Conservation (phyloP, 2,113 vertebrate genomes). For the Apteryx owenii region DNA sequence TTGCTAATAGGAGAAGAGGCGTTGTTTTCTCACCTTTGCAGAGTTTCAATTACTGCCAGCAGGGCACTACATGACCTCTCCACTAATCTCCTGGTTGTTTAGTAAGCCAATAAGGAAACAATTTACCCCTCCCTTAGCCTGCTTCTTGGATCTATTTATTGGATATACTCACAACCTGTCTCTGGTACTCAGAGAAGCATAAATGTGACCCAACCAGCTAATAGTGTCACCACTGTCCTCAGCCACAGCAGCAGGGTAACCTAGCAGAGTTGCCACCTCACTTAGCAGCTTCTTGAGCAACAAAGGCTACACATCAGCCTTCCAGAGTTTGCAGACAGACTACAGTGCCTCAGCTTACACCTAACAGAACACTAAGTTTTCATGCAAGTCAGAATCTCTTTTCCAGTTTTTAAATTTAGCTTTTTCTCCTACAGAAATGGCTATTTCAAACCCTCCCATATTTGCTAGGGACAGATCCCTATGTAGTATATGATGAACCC, state of each 20-base stretch:
- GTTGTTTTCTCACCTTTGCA: background rate
- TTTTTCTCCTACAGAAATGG: background rate
- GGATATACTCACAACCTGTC: background rate
- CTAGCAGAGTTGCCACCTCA: background rate
- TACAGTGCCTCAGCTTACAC: background rate
- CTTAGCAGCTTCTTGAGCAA: conserved; percentile 5
- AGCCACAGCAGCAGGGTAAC: background rate
- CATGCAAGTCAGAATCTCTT: background rate
- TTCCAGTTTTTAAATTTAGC: background rate
- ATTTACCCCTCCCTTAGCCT: background rate
- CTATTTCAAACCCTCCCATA: background rate
- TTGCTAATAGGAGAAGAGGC: background rate
- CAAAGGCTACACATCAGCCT: background rate
- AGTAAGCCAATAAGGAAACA: background rate
- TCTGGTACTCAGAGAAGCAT: background rate
- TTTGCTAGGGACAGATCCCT: background rate
- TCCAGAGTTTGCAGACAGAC: background rate
- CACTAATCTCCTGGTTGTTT: background rate
- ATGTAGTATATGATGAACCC: background rate
- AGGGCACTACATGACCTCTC: background rate
- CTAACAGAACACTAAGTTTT: background rate
- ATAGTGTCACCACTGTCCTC: background rate
- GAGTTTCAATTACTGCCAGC: background rate
- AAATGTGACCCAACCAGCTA: background rate
- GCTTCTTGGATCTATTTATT: background rate